These are phyloP conservation scores for Picathartes gymnocephalus DNA, from an alignment of 2,113 vertebrate genomes.

Conservation along the genomic window DNA sequence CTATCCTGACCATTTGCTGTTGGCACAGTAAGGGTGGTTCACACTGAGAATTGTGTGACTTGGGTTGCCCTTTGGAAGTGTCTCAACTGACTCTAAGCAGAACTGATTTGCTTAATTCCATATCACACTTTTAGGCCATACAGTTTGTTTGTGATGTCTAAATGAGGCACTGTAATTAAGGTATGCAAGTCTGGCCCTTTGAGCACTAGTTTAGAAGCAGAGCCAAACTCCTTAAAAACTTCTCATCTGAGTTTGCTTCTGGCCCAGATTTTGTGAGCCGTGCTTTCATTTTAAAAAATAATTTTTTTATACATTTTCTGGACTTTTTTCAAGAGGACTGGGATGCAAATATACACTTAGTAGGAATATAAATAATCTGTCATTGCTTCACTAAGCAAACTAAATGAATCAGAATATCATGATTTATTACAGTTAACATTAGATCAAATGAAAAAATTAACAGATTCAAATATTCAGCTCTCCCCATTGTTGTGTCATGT, in stretches of 20 bases:
- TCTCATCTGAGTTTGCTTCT: not conserved
- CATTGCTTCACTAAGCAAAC: not conserved
- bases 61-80: not conserved
- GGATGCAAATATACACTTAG: not conserved
- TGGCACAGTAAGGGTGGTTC: not conserved
- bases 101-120: accelerated
- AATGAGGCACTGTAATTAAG: not conserved
- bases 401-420: not conserved
- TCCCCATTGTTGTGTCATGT: not conserved
- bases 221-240: not conserved
- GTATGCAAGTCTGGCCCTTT: not conserved
- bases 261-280: not conserved
- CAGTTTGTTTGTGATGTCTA: not conserved
- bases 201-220: not conserved
- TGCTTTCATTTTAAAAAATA: not conserved
- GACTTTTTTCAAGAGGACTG: not conserved
- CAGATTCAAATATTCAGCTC: not conserved
- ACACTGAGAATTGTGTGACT: not conserved
- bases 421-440: not conserved
- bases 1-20: not conserved
- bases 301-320: not conserved
- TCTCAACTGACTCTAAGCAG: not conserved
- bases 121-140: not conserved
- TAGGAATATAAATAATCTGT: not conserved
- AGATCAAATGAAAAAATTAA: not conserved